Conservation (phyloP, 1,140 invertebrate genomes). For the Contarinia nasturtii region DNA sequence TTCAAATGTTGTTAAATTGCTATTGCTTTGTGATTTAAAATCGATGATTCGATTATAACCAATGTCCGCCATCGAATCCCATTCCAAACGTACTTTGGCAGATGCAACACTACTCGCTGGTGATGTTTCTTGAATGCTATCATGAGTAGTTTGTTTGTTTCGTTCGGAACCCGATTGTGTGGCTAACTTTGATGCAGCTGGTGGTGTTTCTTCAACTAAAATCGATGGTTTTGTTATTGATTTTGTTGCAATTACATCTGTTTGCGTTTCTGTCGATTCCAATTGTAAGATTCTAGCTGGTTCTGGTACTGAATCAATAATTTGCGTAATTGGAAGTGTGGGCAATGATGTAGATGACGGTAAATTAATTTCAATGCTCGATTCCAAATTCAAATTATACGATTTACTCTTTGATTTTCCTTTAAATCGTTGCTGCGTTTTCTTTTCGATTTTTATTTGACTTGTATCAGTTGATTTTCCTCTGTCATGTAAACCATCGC, state of each 20-base stretch:
- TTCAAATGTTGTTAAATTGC: background rate
- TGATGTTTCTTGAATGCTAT: background rate
- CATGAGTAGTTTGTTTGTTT: background rate
- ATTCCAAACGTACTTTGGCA: background rate
- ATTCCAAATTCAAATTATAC: constrained; percentile 1
- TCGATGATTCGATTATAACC: background rate
- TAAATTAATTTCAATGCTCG: background rate
- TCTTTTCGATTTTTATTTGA: background rate
- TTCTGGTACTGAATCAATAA: background rate
- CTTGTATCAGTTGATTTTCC: background rate
- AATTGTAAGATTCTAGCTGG: background rate
- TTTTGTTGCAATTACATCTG: background rate
- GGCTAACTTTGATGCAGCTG: background rate
- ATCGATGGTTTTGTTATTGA: background rate
- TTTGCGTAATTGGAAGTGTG: background rate
- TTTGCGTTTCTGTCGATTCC: background rate
- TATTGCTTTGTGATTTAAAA: background rate
- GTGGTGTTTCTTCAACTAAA: background rate
- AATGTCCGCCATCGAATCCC: constrained; percentile 1
- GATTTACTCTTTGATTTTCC: background rate
- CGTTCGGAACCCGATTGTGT: background rate
- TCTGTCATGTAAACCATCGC: background rate
- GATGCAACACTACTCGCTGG: constrained; percentile 1
- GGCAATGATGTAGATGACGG: background rate
- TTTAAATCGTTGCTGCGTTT: background rate